A percentile compares a stretch with the other conserved stretches of the same genome.
These are phyloP conservation scores for Apocrypta bakeri DNA, from an alignment of 1,140 invertebrate genomes.

Conservation along the genomic window DNA sequence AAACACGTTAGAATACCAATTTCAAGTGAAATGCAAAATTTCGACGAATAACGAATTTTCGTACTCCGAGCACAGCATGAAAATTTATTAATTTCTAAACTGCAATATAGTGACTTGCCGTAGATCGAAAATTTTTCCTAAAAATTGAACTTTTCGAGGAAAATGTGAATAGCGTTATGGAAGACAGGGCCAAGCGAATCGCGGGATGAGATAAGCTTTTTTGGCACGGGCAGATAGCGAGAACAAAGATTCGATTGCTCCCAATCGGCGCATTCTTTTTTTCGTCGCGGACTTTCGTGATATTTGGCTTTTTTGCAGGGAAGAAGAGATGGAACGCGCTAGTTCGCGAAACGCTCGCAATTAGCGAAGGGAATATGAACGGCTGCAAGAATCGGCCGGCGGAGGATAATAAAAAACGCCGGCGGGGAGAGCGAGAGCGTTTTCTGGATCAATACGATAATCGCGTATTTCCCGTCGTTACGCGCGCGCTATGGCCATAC, in stretches of 20 bases:
- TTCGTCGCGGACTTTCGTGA: neutral
- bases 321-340: neutral
- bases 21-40: slow-evolving; percentile 28
- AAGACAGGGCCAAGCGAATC: no score
- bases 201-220: no score
- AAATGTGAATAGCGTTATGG: neutral
- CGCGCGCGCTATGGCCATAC: neutral
- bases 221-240: no score
- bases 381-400: neutral
- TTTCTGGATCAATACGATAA: slow-evolving; percentile 41
- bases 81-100: no score
- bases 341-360: slow-evolving; percentile 23
- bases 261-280: neutral
- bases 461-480: slow-evolving; percentile 42
- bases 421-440: neutral
- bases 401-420: neutral
- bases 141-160: neutral
- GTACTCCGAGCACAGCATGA: slow-evolving; percentile 1
- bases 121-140: no score
- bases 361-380: neutral
- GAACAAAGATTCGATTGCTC: neutral
- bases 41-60: slow-evolving; percentile 36
- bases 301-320: neutral
- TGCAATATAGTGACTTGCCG: no score
- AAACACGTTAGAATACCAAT: slow-evolving; percentile 33